These are phyloP conservation scores for Stenoptilia bipunctidactyla DNA, from an alignment of 2,888 invertebrate genomes.

Conservation along the genomic window DNA sequence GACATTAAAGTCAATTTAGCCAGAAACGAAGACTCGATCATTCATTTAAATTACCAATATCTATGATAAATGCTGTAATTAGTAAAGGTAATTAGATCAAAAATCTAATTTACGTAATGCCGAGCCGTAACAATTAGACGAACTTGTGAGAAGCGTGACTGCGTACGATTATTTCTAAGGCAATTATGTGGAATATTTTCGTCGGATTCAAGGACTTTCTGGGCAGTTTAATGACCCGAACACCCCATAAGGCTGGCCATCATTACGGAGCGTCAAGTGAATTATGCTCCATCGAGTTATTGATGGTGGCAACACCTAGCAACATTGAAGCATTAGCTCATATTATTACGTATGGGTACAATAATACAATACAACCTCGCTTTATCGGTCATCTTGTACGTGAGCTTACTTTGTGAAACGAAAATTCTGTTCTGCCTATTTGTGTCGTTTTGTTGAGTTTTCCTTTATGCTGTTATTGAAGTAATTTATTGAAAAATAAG, in stretches of 20 bases:
- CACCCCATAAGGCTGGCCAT: constrained; percentile 25
- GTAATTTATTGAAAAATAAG: too few relatives aligned
- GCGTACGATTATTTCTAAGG: constrained; percentile 39
- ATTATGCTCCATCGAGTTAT: constrained; percentile 23
- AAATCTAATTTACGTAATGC: constrained; percentile 5
- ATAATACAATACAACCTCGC: constrained; percentile 30
- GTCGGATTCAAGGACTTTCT: constrained; percentile 29
- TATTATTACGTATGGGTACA: constrained; percentile 20
- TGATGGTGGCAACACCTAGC: constrained; percentile 21
- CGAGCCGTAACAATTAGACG: constrained; percentile 3
- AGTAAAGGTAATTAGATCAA: neutral
- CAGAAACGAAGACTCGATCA: too few relatives aligned
- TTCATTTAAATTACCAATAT: neutral
- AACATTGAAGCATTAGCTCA: constrained; percentile 51
- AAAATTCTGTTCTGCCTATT: constrained; percentile 24
- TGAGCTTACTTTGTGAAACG: constrained; percentile 34
- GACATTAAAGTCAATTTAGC: neutral
- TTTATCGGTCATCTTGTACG: constrained; percentile 62
- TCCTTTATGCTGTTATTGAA: too few relatives aligned
- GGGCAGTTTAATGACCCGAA: constrained; percentile 44
- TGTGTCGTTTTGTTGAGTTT: too few relatives aligned
- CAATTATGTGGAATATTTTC: constrained; percentile 42
- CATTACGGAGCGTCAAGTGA: constrained; percentile 30
- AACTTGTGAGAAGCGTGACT: constrained; percentile 34
- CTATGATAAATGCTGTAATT: neutral